These are phyloP conservation scores for Mobula birostris DNA, from an alignment of 2,113 vertebrate genomes.

Conservation along the genomic window DNA sequence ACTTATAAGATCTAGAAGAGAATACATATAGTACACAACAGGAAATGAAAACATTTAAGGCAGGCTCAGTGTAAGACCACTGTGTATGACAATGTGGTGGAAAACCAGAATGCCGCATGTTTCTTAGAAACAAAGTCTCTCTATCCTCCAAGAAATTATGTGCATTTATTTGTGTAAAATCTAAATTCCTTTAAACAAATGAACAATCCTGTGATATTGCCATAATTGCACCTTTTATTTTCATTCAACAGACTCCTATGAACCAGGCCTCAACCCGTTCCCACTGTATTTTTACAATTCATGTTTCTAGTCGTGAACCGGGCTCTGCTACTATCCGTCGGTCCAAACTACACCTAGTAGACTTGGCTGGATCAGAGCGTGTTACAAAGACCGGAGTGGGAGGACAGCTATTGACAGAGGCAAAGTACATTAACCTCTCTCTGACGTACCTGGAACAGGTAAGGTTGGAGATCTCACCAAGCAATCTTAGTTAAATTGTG, in stretches of 20 bases:
- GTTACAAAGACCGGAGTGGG: constrained; percentile 81
- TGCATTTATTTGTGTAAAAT: neutral
- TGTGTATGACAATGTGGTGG: neutral
- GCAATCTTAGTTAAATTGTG: neutral
- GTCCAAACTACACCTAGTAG: constrained; percentile 90
- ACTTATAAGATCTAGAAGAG: neutral
- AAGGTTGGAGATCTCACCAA: constrained; percentile 29
- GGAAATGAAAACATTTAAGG: neutral
- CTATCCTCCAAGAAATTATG: neutral
- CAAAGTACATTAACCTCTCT: constrained; percentile 94
- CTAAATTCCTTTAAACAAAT: neutral
- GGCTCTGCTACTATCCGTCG: constrained; percentile 71
- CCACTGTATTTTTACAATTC: constrained; percentile 93
- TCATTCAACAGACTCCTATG: constrained; percentile 76
- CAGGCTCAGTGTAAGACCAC: neutral
- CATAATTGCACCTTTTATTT: constrained; percentile 36
- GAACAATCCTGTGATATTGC: neutral
- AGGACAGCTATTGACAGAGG: constrained; percentile 82
- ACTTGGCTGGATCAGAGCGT: constrained; percentile 89
- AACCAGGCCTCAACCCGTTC: constrained; percentile 93
- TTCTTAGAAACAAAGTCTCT: neutral
- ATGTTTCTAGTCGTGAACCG: constrained; percentile 79
- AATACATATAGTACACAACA: neutral
- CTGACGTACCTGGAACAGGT: constrained; percentile 95
- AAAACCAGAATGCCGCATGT: neutral